Evolutionary conservation across 2,113 vertebrate genomes (phyloP), one percentile per base, ranked within the genome.

Genomic region (Collichthys lucidus): DNA sequence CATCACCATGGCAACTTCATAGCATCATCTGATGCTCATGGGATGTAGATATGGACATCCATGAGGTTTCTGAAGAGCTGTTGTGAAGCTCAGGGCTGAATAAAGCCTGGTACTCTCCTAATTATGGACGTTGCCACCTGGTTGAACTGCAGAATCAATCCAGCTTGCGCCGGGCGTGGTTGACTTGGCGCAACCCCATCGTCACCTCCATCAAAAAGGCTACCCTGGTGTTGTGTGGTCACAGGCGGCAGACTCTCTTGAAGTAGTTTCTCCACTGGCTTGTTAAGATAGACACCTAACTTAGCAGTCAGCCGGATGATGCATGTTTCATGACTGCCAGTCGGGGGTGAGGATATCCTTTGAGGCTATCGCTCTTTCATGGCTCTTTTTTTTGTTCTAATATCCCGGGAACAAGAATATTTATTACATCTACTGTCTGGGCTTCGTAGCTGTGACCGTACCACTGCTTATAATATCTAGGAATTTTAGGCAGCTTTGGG

Each of bases 341-440:
- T 20, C 2, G 1, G 20, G 10, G 12, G 11, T 56, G 24, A 24
- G 11, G 55, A 57, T 57, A 29, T 20, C 46, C 20, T 49, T 52
- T 67, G 65, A 31, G 19, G 26, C 31, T 14, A n/a, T 35, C 15
- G 15, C n/a, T 61, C 16, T 19, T 55, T 3, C 52, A 55, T 55
- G 52, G n/a, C 55, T 56, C 55, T 11, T 56, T 56, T 29, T 17
- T 56, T 56, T 66, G 22, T 66, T 66, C 12, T 66, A 26, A 49
- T 26, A 66, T 29, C 64, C 64, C 11, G 6, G 11, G 16, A 68
- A 46, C 14, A 47, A 19, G 3, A 19, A 59, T 59, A 59, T 65
- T 59, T 71, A 17, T 59, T 64, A 31, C 19, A 31, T 65, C 40
- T 52, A 5, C 44, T 10, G 4, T 16, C 22, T 49, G 46, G 59